Evolutionary conservation across 2,888 invertebrate genomes (phyloP).

Genomic region (Acrobasis suavella): DNA sequence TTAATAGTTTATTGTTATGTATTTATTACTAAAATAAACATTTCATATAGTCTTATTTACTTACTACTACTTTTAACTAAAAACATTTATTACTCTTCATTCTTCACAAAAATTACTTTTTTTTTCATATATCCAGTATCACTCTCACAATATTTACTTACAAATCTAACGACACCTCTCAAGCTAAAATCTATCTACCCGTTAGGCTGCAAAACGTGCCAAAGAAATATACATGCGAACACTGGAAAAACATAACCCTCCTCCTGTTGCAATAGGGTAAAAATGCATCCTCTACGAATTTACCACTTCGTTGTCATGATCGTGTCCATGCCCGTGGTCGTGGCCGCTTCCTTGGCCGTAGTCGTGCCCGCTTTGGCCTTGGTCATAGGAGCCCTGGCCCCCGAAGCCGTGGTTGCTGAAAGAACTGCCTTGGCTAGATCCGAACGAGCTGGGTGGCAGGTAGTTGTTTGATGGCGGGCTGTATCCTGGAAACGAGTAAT

Average conservation of each 20-base stretch:
- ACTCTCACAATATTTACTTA: no score
- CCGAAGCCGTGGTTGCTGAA: conserved; percentile 13
- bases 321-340: conserved; percentile 44
- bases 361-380: conserved; percentile 40
- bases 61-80: no score
- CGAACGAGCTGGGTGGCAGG: conserved; percentile 46
- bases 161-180: no score
- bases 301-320: conserved; percentile 66
- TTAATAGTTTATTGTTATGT: background rate
- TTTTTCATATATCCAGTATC: no score
- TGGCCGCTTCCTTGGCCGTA: conserved; percentile 54
- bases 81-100: background rate
- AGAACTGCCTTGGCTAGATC: conserved; percentile 10
- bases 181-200: no score
- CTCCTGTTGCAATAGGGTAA: no score
- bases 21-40: conserved; percentile 27
- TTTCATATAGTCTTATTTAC: conserved; percentile 26
- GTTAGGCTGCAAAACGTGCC: no score
- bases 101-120: no score
- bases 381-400: conserved; percentile 37
- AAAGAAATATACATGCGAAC: no score
- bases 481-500: conserved; percentile 39
- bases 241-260: no score
- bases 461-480: conserved; percentile 53
- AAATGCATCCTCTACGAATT: conserved; percentile 23